Evolutionary conservation across 2,888 invertebrate species (phyloP).

Genomic region (Cryptophagus acutangulus): DNA sequence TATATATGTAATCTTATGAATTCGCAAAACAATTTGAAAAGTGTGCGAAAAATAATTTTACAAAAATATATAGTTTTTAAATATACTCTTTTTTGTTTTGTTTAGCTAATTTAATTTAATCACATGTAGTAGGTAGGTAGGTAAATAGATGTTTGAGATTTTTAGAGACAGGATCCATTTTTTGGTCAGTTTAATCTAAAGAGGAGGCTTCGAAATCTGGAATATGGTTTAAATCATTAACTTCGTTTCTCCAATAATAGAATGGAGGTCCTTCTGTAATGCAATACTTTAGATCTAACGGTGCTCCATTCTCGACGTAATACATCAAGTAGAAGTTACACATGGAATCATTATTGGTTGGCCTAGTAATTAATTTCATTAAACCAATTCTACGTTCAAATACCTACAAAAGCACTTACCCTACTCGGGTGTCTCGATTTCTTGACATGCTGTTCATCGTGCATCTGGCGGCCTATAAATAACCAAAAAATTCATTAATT

Average conservation of each 20-base stretch:
- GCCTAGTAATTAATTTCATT: slow-evolving; percentile 47
- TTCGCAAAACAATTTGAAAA: neutral
- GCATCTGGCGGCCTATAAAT: slow-evolving; percentile 77
- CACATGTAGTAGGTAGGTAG: slow-evolving; percentile 4
- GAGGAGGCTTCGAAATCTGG: slow-evolving; percentile 67
- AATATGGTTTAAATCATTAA: slow-evolving; percentile 65
- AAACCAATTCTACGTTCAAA: neutral
- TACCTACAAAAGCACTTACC: slow-evolving; percentile 22
- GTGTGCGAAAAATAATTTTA: slow-evolving; percentile 6
- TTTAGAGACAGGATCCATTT: neutral
- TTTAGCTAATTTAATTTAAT: slow-evolving; percentile 4
- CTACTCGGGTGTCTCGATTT: slow-evolving; percentile 32
- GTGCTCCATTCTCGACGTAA: slow-evolving; percentile 73
- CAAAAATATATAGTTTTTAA: slow-evolving; percentile 5
- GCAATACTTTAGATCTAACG: slow-evolving; percentile 74
- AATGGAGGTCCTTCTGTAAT: slow-evolving; percentile 79
- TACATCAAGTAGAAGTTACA: slow-evolving; percentile 96
- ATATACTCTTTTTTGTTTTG: neutral
- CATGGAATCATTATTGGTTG: slow-evolving; percentile 88
- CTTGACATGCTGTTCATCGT: slow-evolving; percentile 61
- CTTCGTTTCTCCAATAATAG: slow-evolving; percentile 75
- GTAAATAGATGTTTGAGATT: neutral
- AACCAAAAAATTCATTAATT: slow-evolving; percentile 8
- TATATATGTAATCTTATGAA: neutral
- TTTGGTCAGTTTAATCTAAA: slow-evolving; percentile 41